These are phyloP conservation scores for Macropodus opercularis DNA, from an alignment of 2,797 vertebrate species.

Conservation along the genomic window DNA sequence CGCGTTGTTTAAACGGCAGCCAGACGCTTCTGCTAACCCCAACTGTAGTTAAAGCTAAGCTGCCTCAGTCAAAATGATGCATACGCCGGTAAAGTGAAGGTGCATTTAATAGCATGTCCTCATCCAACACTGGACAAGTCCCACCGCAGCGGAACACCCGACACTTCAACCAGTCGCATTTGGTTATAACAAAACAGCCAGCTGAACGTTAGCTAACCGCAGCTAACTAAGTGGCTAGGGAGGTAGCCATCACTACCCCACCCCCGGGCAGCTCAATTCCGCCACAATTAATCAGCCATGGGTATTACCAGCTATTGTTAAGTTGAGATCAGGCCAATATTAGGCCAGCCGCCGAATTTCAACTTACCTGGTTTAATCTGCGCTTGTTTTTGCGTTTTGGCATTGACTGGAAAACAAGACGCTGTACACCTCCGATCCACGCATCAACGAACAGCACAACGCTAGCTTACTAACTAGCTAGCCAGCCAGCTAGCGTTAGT, in stretches of 20 bases:
- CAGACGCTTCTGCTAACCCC: conserved; percentile 24
- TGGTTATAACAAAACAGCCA: conserved; percentile 42
- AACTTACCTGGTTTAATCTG: conserved; percentile 80
- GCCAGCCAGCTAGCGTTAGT: conserved; percentile 77
- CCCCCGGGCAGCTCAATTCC: conserved; percentile 70
- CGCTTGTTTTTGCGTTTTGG: conserved; percentile 78
- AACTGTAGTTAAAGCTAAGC: conserved; percentile 14
- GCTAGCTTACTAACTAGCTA: conserved; percentile 83
- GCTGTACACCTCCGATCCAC: conserved; percentile 77
- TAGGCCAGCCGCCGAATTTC: neutral
- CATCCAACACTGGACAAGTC: neutral
- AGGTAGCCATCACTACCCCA: conserved; percentile 72
- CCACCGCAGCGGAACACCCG: neutral
- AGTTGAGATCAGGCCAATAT: neutral
- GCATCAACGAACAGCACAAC: conserved; percentile 81
- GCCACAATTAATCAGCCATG: conserved; percentile 49
- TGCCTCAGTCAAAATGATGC: neutral
- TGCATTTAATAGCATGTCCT: neutral
- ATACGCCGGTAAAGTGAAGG: neutral
- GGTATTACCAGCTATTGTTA: neutral
- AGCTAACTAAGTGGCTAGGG: conserved; percentile 54
- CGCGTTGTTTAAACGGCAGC: conserved; percentile 30
- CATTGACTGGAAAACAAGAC: conserved; percentile 83
- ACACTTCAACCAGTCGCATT: neutral
- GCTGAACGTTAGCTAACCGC: conserved; percentile 47